Base-by-base conservation (phyloP, 2,113 vertebrate genomes). In the Furnarius figulus region DNA sequence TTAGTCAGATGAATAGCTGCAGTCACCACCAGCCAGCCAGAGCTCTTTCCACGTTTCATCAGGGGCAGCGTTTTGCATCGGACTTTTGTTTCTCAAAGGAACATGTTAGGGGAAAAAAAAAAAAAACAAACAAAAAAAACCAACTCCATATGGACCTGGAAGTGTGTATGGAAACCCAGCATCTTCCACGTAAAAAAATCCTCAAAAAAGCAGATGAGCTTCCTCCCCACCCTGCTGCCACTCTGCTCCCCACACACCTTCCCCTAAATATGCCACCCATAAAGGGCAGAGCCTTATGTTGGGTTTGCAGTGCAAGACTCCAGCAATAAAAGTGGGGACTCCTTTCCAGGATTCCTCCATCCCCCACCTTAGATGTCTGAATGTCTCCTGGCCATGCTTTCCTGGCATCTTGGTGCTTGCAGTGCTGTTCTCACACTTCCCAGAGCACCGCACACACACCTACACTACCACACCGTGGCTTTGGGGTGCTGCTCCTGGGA, bases 391-490 rank as follows among this genome's bases (percentile, higher is more conserved):
- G n/a, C 9, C 3, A 0, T 3, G 14, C 55, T 33, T 78, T 91
- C 58, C 9, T 47, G 35, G 39, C n/a, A 55, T 19, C 28, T 12
- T 23, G 31, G 40, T 14, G 8, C 35, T 58, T 1, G 4, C 28
- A 7, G 8, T 8, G 58, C 67, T 49, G 47, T 40, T 61, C 1
- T 3, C 5, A 2, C 0, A 0, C 24, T 40, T 10, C 6, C 15
- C 0, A 0, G 15, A 40, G 28, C 5, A 1, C 18, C 31, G 58
- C 2, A 6, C 22, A 24, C 7, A 7, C 13, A 3, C 33, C 39
- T 31, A 1, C 1, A 0, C 10, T 8, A 3, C 71, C 13, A 0
- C 46, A 5, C 3, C 2, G 0, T 12, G 3, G 22, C 56, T 18
- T 7, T 10, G 59, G 55, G 71, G 44, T 6, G 49, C 30, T 46